phyloP scores from a whole-genome alignment of 1,140 invertebrate species.

The Kradibia gibbosae region DNA sequence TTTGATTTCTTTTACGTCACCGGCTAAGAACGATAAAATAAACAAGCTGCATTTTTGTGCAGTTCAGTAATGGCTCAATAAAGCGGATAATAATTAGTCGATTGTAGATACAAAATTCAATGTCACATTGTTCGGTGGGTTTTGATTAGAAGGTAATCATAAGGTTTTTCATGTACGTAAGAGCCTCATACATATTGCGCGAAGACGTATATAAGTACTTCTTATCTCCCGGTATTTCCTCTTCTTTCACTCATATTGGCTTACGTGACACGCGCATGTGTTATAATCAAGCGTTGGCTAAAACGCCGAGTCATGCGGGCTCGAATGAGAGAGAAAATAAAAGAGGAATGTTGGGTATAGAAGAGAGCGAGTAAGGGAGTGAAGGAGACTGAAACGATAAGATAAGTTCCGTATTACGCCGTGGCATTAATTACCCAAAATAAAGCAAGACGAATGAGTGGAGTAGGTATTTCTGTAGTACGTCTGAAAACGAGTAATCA shows the following conservation, averaged over 20 bases:
- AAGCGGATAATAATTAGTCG: constrained; percentile 25
- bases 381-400: not conserved
- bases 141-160: constrained; percentile 17
- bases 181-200: not conserved
- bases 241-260: constrained; percentile 30
- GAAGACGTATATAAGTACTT: not conserved
- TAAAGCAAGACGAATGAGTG: constrained; percentile 4
- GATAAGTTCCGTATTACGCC: constrained; percentile 44
- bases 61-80: constrained; percentile 26
- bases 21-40: not conserved
- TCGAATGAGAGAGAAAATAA: constrained; percentile 4
- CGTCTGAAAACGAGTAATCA: not conserved
- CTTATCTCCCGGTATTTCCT: constrained; percentile 1
- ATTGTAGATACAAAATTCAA: not conserved
- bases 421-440: constrained; percentile 45
- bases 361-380: not conserved
- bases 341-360: not conserved
- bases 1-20: not conserved
- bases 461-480: not conserved
- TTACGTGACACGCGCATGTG: constrained; percentile 38
- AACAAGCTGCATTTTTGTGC: not conserved
- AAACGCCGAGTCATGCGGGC: constrained; percentile 44
- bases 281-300: constrained; percentile 28
- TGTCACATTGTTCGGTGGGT: constrained; percentile 3
- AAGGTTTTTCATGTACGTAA: not conserved